These are phyloP conservation scores for Nasonia giraulti DNA, from an alignment of 1,140 invertebrate species.

Conservation along the genomic window DNA sequence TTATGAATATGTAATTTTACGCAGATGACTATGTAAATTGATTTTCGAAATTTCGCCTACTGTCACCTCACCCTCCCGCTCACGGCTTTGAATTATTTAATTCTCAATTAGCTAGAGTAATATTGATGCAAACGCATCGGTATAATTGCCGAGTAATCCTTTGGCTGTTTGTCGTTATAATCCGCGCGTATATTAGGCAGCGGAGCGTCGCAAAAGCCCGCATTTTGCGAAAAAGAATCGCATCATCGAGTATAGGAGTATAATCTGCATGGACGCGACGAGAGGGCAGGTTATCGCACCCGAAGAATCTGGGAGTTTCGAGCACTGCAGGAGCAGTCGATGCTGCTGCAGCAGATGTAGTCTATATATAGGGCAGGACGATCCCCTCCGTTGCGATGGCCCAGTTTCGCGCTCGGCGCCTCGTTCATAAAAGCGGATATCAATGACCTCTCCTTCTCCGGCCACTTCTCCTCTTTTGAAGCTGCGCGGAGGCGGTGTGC, in stretches of 20 bases:
- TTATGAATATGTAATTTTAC: slow-evolving; percentile 7
- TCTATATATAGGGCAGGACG: not conserved
- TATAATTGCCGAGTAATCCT: not conserved
- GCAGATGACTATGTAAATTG: not conserved
- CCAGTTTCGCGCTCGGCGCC: slow-evolving; percentile 54
- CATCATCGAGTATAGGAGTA: no score
- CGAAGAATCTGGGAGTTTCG: no score
- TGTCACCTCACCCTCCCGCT: not conserved
- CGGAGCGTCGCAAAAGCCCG: not conserved
- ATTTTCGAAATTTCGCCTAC: not conserved
- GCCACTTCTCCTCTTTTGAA: slow-evolving; percentile 9
- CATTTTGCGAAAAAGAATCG: no score
- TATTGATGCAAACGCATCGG: not conserved
- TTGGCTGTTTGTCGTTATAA: not conserved
- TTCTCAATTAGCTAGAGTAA: not conserved
- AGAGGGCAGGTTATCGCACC: not conserved
- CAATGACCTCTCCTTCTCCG: slow-evolving; percentile 54
- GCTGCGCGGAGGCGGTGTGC: not conserved
- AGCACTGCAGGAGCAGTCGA: no score
- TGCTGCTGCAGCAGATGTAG: not conserved
- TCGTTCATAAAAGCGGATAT: slow-evolving; percentile 56
- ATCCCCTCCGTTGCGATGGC: slow-evolving; percentile 50
- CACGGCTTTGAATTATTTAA: not conserved
- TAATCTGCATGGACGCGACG: not conserved
- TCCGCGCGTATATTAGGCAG: no score